Evolutionary conservation across 2,113 vertebrate genomes (phyloP).

Genomic region (Halichoerus grypus): DNA sequence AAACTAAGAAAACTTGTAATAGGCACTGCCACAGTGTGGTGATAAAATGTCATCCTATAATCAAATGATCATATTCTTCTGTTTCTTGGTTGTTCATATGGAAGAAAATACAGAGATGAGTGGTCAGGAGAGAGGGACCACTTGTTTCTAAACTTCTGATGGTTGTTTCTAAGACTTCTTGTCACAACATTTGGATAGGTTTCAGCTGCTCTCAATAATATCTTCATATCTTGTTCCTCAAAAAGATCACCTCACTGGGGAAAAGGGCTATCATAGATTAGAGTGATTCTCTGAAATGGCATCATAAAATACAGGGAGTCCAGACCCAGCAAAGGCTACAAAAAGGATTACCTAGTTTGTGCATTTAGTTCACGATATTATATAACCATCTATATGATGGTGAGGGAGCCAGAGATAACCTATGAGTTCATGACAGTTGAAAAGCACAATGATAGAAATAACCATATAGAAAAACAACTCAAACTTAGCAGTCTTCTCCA

Average conservation of each 20-base stretch:
- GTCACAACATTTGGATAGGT: not conserved
- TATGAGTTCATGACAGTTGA: not conserved
- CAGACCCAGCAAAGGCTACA: not conserved
- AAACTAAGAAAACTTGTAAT: not conserved
- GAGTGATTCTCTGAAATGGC: not conserved
- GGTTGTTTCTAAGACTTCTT: not conserved
- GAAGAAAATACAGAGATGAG: not conserved
- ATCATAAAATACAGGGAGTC: not conserved
- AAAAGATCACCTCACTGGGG: not conserved
- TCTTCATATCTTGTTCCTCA: not conserved
- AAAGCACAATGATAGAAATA: not conserved
- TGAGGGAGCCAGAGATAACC: not conserved
- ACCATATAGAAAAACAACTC: slow-evolving; percentile 1
- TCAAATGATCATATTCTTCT: not conserved
- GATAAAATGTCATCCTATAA: not conserved
- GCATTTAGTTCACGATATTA: not conserved
- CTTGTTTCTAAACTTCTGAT: not conserved
- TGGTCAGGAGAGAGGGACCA: not conserved
- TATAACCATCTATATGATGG: not conserved
- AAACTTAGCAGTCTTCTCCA: not conserved
- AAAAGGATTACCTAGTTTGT: not conserved
- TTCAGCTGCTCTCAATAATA: not conserved
- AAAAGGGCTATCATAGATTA: not conserved
- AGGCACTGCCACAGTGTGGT: not conserved
- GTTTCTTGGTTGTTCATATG: not conserved